Evolutionary conservation across 1,140 invertebrate genomes (phyloP).

Genomic region (Trachymyrmex septentrionalis): DNA sequence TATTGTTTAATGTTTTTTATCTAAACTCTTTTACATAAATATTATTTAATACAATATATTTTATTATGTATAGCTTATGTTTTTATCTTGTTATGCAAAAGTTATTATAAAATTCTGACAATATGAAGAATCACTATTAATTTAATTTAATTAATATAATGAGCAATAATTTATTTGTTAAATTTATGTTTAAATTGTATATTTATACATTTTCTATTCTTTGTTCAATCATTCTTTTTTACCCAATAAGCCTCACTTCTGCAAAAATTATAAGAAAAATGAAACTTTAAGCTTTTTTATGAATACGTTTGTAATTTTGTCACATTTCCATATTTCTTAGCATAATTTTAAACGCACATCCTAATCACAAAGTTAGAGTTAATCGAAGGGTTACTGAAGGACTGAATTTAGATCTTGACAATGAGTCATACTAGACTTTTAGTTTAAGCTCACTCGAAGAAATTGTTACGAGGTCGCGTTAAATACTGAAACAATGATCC

Average conservation of each 20-base stretch:
- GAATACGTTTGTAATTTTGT: not conserved
- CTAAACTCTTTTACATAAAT: not conserved
- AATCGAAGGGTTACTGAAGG: not conserved
- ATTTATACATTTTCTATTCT: not conserved
- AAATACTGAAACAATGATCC: slow-evolving; percentile 35
- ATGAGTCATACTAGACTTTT: not conserved
- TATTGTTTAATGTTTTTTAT: not conserved
- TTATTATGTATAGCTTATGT: too few relatives aligned
- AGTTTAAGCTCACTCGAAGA: not conserved
- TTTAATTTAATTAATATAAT: not conserved
- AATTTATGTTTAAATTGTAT: not conserved
- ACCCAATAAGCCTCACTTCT: not conserved
- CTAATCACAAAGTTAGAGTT: not conserved
- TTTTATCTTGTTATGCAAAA: too few relatives aligned
- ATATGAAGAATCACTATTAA: too few relatives aligned
- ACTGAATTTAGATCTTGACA: not conserved
- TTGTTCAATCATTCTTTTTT: not conserved
- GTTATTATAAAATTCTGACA: too few relatives aligned
- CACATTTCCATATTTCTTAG: not conserved
- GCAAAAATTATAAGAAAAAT: not conserved
- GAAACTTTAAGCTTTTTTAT: not conserved
- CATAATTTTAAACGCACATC: not conserved
- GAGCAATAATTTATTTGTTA: not conserved
- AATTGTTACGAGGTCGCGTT: not conserved
- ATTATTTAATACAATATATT: too few relatives aligned